Conservation (phyloP, 1,140 invertebrate genomes). For the Brevipalpus yothersi region DNA sequence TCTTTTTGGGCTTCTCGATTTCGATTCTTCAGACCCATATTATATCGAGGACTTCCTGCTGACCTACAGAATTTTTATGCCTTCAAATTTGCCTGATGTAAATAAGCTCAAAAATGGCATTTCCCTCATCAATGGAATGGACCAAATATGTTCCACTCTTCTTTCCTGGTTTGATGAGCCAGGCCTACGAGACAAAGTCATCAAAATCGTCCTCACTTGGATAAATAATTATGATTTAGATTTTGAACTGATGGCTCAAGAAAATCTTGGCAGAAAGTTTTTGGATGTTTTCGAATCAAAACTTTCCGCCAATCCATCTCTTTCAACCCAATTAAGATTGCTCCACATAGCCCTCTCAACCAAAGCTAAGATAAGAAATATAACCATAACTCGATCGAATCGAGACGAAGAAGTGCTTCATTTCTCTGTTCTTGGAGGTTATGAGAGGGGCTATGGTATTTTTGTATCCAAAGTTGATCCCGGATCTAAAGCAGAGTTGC, state of each 20-base stretch:
- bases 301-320: not conserved
- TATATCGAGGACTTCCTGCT: conserved; percentile 95
- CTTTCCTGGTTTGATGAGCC: conserved; percentile 60
- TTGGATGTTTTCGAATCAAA: conserved; percentile 18
- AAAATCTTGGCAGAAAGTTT: not conserved
- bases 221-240: conserved; percentile 99
- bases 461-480: conserved; percentile 84
- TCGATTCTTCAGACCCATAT: conserved; percentile 77
- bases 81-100: conserved; percentile 25
- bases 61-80: conserved; percentile 88
- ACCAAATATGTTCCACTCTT: conserved; percentile 34
- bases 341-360: conserved; percentile 88
- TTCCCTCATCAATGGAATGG: conserved; percentile 31
- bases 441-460: conserved; percentile 66
- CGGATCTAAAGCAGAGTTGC: conserved; percentile 74
- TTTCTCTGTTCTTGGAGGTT: conserved; percentile 80
- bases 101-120: not conserved
- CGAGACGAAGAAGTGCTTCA: conserved; percentile 76
- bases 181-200: conserved; percentile 39
- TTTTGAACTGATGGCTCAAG: conserved; percentile 39
- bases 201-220: conserved; percentile 75
- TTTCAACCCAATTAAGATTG: conserved; percentile 32
- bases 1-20: conserved; percentile 78
- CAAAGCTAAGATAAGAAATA: conserved; percentile 68
- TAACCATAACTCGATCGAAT: conserved; percentile 67